These are phyloP conservation scores for Acanthococcus lagerstroemiae DNA, from an alignment of 2,888 invertebrate genomes.

Conservation along the genomic window DNA sequence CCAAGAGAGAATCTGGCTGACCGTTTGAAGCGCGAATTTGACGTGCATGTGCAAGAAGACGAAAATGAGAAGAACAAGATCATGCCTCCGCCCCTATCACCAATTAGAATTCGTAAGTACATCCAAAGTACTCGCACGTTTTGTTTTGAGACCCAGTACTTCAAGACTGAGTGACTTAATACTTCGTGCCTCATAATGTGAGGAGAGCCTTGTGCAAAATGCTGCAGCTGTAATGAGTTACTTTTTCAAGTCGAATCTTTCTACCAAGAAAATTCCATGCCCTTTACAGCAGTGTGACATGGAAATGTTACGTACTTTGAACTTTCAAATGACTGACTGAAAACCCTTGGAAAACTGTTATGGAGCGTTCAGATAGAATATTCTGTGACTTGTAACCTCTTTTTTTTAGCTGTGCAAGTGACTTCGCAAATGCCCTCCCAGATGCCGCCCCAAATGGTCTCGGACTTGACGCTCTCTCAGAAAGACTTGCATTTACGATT, in stretches of 20 bases:
- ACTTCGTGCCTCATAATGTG: no score
- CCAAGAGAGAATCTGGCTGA: slow-evolving; percentile 81
- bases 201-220: no score
- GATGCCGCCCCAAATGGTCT: not conserved
- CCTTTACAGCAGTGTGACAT: no score
- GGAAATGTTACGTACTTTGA: no score
- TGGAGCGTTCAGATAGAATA: not conserved
- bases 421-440: not conserved
- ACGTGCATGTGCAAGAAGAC: slow-evolving; percentile 59
- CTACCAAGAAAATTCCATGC: no score
- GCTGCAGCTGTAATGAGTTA: no score
- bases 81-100: slow-evolving; percentile 10
- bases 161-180: not conserved
- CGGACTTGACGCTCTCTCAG: not conserved
- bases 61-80: slow-evolving; percentile 11
- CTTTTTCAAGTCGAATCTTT: no score
- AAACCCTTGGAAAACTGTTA: no score
- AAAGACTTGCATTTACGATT: slow-evolving; percentile 22
- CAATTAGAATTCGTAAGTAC: slow-evolving; percentile 24
- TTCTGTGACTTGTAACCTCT: not conserved
- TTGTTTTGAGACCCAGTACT: not conserved
- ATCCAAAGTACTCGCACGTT: not conserved
- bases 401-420: slow-evolving; percentile 1
- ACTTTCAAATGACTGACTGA: no score
- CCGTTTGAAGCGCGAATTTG: slow-evolving; percentile 71